phyloP scores from a whole-genome alignment of 2,113 vertebrate species.

The Taurulus bubalis region DNA sequence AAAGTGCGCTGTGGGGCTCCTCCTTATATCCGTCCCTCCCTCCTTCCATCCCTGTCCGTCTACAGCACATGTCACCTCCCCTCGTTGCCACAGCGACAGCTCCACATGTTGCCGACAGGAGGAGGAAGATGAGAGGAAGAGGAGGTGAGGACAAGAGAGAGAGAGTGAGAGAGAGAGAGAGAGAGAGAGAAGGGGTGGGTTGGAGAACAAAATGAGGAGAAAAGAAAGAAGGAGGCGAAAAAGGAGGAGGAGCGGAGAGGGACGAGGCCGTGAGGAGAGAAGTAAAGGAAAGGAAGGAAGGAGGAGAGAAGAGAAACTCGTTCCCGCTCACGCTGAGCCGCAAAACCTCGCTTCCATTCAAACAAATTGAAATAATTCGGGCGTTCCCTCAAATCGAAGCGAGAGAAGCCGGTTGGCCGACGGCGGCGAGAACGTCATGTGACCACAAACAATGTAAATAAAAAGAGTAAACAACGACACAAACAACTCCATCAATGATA shows the following conservation, averaged over 20 bases:
- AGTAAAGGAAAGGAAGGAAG: not conserved
- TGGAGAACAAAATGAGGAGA: not conserved
- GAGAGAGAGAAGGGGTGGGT: not conserved
- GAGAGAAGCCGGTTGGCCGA: no score
- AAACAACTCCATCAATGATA: no score
- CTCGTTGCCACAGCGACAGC: slow-evolving; percentile 92
- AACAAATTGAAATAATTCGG: slow-evolving; percentile 10
- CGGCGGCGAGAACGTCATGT: not conserved
- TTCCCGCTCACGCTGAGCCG: not conserved
- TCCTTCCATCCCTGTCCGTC: slow-evolving; percentile 86
- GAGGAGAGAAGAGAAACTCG: not conserved
- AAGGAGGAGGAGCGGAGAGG: not conserved
- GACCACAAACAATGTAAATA: no score
- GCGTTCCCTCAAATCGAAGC: not conserved
- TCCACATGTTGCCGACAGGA: slow-evolving; percentile 95
- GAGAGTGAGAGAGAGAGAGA: no score
- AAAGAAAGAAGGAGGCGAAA: not conserved
- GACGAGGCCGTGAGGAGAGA: not conserved
- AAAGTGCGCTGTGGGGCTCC: slow-evolving; percentile 80
- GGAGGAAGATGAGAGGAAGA: slow-evolving; percentile 77
- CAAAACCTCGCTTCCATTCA: slow-evolving; percentile 29
- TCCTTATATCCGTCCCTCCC: slow-evolving; percentile 91
- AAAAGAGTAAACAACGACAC: not conserved
- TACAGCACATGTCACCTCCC: slow-evolving; percentile 93
- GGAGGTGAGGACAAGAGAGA: slow-evolving; percentile 20